Base-by-base conservation (phyloP, 2,797 vertebrate genomes). In the Alauda arvensis region DNA sequence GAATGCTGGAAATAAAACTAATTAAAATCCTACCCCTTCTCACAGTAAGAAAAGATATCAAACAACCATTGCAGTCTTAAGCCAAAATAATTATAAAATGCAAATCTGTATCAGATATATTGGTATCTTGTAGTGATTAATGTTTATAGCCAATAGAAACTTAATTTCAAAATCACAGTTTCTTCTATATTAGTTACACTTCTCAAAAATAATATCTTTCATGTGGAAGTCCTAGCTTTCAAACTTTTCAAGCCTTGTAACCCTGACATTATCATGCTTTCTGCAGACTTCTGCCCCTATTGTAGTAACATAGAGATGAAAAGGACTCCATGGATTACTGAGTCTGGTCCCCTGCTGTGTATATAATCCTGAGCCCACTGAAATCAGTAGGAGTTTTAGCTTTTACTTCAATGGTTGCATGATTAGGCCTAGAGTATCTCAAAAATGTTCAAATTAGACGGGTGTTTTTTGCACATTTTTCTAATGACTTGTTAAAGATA, bases 11-110 rank as follows among this genome's bases (percentile, higher is more conserved):
- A 93, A 90, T 83, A 91, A 95, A 92, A 68, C 68, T 91, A 95
- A 92, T 92, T 94, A 91, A 94, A 96, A 93, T 70, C 55, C 25
- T 90, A 24, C 77, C 77, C 65, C 52, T 86, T 95, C 94, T 90
- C 74, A 68, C 60, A 85, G 55, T 70, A 83, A 75, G 46, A 90
- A 94, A 94, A 81, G 23, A 7, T 69, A 95, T 92, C 55, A 95
- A 93, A 93, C 43, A 92, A 34, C 34, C 20, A 23, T 48, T 18
- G 18, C 68, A 91, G 76, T 70, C 63, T 55, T 94, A 93, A 68
- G 7, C 43, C 31, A 92, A 91, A 75, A 53, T 83, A 93, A 94
- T 90, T 95, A 71, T 29, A 94, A 92, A 93, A 92, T 85, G 61
- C 53, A 91, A 90, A 89, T 89, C 67, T 86, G 9, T 51, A 61